phyloP scores from a whole-genome alignment of 2,888 invertebrate genomes.

The Acronicta aceris region DNA sequence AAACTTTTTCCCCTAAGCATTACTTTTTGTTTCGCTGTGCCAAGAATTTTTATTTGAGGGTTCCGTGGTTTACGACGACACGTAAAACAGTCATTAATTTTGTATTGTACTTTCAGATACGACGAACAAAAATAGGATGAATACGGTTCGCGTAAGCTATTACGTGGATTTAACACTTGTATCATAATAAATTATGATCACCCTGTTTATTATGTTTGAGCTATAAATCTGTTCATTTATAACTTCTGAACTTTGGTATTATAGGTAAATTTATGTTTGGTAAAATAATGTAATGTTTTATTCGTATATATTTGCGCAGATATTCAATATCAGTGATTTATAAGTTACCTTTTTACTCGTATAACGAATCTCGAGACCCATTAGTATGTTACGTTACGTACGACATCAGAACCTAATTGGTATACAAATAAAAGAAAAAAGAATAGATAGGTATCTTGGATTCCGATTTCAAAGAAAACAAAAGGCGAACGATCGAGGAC shows the following conservation, averaged over 20 bases:
- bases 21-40: conserved; percentile 59
- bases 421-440: not conserved
- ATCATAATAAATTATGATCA: conserved; percentile 35
- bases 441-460: conserved; percentile 1
- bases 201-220: conserved; percentile 32
- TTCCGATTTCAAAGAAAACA: conserved; percentile 6
- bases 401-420: not conserved
- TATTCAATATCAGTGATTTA: not conserved
- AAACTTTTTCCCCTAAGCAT: conserved; percentile 56
- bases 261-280: conserved; percentile 19
- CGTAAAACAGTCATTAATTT: conserved; percentile 77
- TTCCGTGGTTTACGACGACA: conserved; percentile 69
- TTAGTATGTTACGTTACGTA: not conserved
- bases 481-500: conserved; percentile 20
- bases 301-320: not conserved
- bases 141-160: conserved; percentile 54
- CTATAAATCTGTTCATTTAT: conserved; percentile 47
- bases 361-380: not conserved
- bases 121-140: conserved; percentile 63
- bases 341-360: conserved; percentile 17
- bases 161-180: conserved; percentile 37
- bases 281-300: conserved; percentile 22
- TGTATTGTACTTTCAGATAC: conserved; percentile 68
- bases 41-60: conserved; percentile 69
- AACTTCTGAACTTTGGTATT: conserved; percentile 38